Evolutionary conservation across 1,140 invertebrate species (phyloP), one percentile per base, ranked within the genome.

Genomic region (Hyposmocoma kahamanoa): DNA sequence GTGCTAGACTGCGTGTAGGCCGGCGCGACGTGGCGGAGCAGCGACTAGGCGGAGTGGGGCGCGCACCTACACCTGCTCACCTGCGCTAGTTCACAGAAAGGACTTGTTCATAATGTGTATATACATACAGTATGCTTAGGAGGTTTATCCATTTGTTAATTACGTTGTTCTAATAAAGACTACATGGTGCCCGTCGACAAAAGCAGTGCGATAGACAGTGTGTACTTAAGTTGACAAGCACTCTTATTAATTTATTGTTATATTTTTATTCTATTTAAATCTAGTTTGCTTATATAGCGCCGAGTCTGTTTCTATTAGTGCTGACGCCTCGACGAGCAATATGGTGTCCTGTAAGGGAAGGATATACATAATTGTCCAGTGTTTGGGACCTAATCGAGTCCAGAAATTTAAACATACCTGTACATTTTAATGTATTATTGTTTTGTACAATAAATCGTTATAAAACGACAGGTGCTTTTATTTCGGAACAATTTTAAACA

Each of bases 371-470:
- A 72, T 78, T 85, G 81, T 84, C 82, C 82, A 80, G 77, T 76
- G 73, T 83, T 79, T 84, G 82, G 82, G 77, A 82, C 77, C 63
- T 62, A 77, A 70, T 59, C 64, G 72, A 73, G 86, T 86, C 84
- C 82, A 77, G 77, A 84, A 81, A 80, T 81, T 78, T 80, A 84
- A 86, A 84, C 81, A 87, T 86, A 87, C 86, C 86, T 87, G 86
- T 87, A 87, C 82, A 87, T 87, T 87, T 87, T 87, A 87, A 86
- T 87, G 84, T 85, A 85, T 85, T 87, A 87, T 87, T 87, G 86
- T 87, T 87, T 87, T 87, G 84, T 87, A 87, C 80, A 87, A 87
- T 87, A 87, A 87, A 87, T 84, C 81, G 84, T 87, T 87, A 87
- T 86, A 85, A 86, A 87, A 86, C 63, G 63, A 80, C 30, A 68